Evolutionary conservation across 1,140 invertebrate species (phyloP).

Genomic region (Bombus polaris): DNA sequence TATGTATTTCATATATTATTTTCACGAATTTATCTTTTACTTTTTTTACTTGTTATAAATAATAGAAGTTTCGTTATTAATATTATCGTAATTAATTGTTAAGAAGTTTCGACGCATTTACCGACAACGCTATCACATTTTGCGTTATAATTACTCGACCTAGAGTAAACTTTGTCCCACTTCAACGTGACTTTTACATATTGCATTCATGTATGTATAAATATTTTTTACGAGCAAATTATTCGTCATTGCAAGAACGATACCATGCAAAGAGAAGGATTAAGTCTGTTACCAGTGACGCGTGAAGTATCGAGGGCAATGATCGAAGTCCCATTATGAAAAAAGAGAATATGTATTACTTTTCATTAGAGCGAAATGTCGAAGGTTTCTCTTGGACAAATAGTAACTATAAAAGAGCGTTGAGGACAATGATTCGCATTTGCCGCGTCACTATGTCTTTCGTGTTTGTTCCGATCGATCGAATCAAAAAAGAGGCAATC

Average conservation of each 20-base stretch:
- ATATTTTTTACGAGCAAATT: neutral
- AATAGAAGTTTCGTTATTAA: neutral
- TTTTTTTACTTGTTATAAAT: neutral
- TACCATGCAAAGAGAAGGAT: neutral
- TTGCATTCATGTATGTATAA: neutral
- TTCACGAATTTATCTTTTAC: neutral
- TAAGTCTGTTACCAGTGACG: conserved; percentile 32
- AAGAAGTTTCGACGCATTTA: neutral
- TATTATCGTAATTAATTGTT: neutral
- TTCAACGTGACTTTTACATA: neutral
- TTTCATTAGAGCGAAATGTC: conserved; percentile 57
- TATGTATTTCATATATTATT: neutral
- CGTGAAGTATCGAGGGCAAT: conserved; percentile 11
- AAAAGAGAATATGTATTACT: conserved; percentile 46
- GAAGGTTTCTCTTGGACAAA: conserved; percentile 43
- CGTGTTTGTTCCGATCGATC: conserved; percentile 14
- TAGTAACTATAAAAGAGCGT: conserved; percentile 37
- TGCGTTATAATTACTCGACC: neutral
- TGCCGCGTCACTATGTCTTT: conserved; percentile 34
- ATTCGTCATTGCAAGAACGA: neutral
- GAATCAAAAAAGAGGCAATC: neutral
- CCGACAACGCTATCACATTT: neutral
- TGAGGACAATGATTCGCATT: conserved; percentile 23
- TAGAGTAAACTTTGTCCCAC: neutral
- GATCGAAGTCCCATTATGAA: conserved; percentile 64